Conservation (phyloP, 1,140 invertebrate genomes). For the Semibalanus balanoides region DNA sequence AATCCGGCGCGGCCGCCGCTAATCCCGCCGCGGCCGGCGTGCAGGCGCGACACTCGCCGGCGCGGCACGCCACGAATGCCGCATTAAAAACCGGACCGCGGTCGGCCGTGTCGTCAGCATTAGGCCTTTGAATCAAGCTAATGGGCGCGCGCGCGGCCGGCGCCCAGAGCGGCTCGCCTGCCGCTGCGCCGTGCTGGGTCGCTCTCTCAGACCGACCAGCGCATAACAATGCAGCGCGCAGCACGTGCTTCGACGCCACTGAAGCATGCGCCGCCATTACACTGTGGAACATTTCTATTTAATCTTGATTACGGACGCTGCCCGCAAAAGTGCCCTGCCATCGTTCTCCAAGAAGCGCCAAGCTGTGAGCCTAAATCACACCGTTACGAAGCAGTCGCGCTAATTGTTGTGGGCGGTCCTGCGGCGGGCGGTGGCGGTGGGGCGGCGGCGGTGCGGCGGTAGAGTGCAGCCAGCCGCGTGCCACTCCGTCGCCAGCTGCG, state of each 20-base stretch:
- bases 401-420: not conserved
- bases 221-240: not conserved
- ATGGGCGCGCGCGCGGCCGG: not conserved
- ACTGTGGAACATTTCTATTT: not conserved
- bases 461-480: no score
- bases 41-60: not conserved
- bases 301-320: not conserved
- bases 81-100: not conserved
- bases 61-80: no score
- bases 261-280: constrained; percentile 1
- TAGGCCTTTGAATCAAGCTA: constrained; percentile 2
- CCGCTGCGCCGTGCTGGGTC: no score
- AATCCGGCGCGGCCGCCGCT: no score
- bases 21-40: not conserved
- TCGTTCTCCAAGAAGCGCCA: not conserved
- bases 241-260: not conserved
- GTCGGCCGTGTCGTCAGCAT: not conserved
- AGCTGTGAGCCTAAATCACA: not conserved
- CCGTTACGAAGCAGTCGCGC: not conserved
- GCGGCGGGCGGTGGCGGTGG: no score
- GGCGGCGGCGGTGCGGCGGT: no score
- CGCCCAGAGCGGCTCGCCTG: not conserved
- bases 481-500: no score
- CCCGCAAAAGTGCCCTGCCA: not conserved
- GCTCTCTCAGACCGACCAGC: not conserved